Evolutionary conservation across 53 echinoderm and acorn worm species (phyloP), one percentile per base, ranked within the genome.

Genomic region (Apostichopus leukothele): DNA sequence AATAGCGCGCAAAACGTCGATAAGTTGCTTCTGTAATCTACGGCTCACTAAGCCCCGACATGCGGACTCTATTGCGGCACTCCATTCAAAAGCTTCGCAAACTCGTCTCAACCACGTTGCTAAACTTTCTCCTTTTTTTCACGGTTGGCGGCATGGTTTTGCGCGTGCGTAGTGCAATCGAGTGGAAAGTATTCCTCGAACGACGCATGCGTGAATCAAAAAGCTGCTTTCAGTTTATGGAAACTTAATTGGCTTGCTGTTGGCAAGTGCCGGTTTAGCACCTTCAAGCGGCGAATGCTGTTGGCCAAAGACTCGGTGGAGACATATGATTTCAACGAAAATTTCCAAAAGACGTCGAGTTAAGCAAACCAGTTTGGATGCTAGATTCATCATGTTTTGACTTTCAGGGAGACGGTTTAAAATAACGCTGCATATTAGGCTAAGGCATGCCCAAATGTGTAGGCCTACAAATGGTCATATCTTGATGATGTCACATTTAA

Each of bases 21-120:
- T 71, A 71, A 71, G 71, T 71, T 71, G 71, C n/a, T 71, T 71
- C 71, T 71, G 71, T 71, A 19, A 19, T 71, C 71, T 71, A 71
- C 71, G 71, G 71, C 71, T 71, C 71, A 71, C 71, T 71, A 71
- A 71, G 71, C 71, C 71, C 71, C 71, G 71, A 71, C 71, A 71
- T 71, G 71, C 20, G 71, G 71, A 71, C 71, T 71, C 71, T 71
- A 19, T 71, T 6, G 71, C 71, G 71, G 71, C 71, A 71, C 71
- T 71, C 71, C 71, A 71, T 71, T 71, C 71, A 71, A 71, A 71
- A 71, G 71, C 71, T 71, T 71, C 71, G 71, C 71, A 71, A 78
- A 63, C 67, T 63, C 90, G 83, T 90, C 75, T 83, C 83, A 90
- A 27, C 83, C 84, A 54, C 90, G 90, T 83, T 83, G 80, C 90